phyloP scores from a whole-genome alignment of 2,797 vertebrate genomes.

The Acanthopagrus latus region DNA sequence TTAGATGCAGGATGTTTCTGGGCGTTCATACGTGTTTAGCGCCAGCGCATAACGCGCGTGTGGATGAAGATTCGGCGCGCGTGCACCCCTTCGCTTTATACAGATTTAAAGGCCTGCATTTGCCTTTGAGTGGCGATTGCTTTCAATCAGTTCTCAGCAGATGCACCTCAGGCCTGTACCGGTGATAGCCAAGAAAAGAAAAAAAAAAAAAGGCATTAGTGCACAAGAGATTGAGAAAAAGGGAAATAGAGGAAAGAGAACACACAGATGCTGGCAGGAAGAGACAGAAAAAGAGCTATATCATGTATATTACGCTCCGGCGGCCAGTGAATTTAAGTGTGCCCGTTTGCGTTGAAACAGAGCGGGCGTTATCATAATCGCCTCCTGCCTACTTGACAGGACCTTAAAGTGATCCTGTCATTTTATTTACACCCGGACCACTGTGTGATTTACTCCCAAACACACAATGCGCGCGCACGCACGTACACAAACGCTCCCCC shows the following conservation, averaged over 20 bases:
- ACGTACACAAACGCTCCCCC: conserved; percentile 47
- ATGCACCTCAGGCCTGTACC: conserved; percentile 40
- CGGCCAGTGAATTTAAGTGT: conserved; percentile 90
- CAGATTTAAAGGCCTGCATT: conserved; percentile 32
- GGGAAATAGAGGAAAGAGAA: conserved; percentile 43
- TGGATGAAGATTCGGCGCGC: conserved; percentile 6
- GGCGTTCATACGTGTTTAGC: neutral
- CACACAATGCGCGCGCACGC: conserved; percentile 34
- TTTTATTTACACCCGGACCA: conserved; percentile 98
- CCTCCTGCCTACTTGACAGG: conserved; percentile 97
- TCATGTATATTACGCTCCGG: conserved; percentile 78
- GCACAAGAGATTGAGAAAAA: conserved; percentile 33
- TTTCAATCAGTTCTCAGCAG: conserved; percentile 50
- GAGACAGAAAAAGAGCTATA: conserved; percentile 70
- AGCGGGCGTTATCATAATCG: conserved; percentile 99
- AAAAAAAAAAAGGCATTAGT: conserved; percentile 24
- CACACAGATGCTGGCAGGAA: conserved; percentile 41
- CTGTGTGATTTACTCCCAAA: conserved; percentile 84
- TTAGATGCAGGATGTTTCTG: conserved; percentile 1
- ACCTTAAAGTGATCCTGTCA: conserved; percentile 99
- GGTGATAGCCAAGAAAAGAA: conserved; percentile 8
- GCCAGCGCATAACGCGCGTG: neutral
- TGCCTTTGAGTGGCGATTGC: conserved; percentile 36
- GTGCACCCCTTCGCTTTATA: conserved; percentile 19
- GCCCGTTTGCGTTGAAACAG: conserved; percentile 89